Base-by-base conservation (phyloP, 2,888 invertebrate genomes). In the Tenthredo amoena region DNA sequence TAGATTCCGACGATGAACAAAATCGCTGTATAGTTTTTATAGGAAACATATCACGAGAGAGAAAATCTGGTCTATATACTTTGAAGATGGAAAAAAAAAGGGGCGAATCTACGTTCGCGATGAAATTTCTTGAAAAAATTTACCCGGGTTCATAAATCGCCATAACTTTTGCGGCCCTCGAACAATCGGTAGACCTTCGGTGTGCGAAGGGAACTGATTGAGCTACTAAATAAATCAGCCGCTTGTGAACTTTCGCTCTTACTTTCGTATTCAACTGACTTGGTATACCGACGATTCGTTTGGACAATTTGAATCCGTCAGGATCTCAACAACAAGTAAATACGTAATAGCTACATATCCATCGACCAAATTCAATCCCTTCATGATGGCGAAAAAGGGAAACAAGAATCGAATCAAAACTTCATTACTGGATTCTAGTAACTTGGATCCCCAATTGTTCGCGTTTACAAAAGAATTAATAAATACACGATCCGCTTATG, bases 211-310 rank as follows among this genome's bases (percentile, higher is more conserved):
- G 34, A 55, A 55, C 77, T 77, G 77, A 77, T 77, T 77, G 77
- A 77, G 77, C 77, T 55, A 50, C 77, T 77, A 31, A 77, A 77
- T 77, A 77, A 77, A 77, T 77, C 31, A 77, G 18, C 31, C 10
- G 47, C 18, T 50, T 31, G 50, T 50, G 18, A 77, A 77, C 55
- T 34, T 31, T 50, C 15, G 77, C 7, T 77, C 55, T 31, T 77
- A 77, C 77, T 55, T 77, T 77, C 55, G 77, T 77, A 77, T 77
- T 77, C 77, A 77, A 34, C 77, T 55, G 34, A 21, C 21, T 31
- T 21, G 34, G 55, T 55, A 55, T 77, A 55, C 77, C 31, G 10
- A 34, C 77, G 34, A 77, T 77, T 77, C 31, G 55, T 77, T 77
- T 31, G 6, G 50, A 55, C 31, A 50, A 77, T 77, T 55, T 50